These are phyloP conservation scores for Cheilosia impressa DNA, from an alignment of 2,888 invertebrate genomes.

Conservation along the genomic window DNA sequence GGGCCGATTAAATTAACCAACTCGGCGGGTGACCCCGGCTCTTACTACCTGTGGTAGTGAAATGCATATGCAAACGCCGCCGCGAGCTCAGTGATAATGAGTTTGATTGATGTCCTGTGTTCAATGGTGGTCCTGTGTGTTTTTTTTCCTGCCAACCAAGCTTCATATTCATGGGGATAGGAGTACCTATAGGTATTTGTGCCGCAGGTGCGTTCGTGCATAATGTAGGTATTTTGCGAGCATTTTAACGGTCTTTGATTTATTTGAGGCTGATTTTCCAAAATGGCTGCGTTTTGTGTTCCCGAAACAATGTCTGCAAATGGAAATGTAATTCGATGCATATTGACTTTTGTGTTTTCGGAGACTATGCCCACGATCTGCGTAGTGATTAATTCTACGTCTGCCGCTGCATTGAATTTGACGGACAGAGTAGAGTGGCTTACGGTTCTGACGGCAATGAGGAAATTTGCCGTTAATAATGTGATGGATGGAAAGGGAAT, in stretches of 20 bases:
- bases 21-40: slow-evolving; percentile 16
- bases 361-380: not conserved
- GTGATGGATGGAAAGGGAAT: too few relatives aligned
- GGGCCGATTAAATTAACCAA: slow-evolving; percentile 55
- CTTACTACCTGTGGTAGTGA: slow-evolving; percentile 6
- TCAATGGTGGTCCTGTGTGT: slow-evolving; percentile 17
- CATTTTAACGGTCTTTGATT: slow-evolving; percentile 51
- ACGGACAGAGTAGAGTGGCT: not conserved
- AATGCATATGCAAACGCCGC: not conserved
- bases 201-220: slow-evolving; percentile 32
- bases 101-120: slow-evolving; percentile 63
- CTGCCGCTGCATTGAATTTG: not conserved
- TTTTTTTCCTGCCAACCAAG: not conserved
- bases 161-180: not conserved
- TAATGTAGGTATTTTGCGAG: slow-evolving; percentile 13
- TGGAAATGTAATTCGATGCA: slow-evolving; percentile 3
- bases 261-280: slow-evolving; percentile 47
- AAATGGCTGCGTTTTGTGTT: not conserved
- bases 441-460: not conserved
- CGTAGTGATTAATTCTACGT: not conserved
- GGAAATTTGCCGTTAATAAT: not conserved
- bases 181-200: not conserved
- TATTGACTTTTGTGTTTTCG: slow-evolving; percentile 5
- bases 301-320: not conserved
- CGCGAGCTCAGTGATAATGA: slow-evolving; percentile 34